Percentiles rank a stretch among this genome's conserved stretches.
Evolutionary conservation across 2,888 invertebrate species (phyloP).

Genomic region (Erannis defoliaria): DNA sequence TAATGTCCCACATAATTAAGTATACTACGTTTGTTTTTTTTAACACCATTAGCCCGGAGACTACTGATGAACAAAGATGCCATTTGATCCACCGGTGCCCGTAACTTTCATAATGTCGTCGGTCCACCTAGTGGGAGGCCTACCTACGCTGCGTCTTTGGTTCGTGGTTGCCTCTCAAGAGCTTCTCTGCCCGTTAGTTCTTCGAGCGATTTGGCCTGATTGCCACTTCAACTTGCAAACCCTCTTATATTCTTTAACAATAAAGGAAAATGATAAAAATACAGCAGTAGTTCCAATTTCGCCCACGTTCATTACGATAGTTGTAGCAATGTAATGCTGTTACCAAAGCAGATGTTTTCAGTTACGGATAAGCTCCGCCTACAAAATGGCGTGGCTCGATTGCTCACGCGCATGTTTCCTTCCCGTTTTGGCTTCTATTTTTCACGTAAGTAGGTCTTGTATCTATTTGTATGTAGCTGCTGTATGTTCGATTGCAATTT

Average conservation of each 20-base stretch:
- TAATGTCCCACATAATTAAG: no score
- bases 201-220: no score
- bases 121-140: neutral
- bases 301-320: slow-evolving; percentile 1
- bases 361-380: slow-evolving; percentile 66
- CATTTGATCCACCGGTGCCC: no score
- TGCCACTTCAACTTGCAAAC: no score
- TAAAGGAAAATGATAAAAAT: no score
- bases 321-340: slow-evolving; percentile 42
- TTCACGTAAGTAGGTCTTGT: neutral
- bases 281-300: neutral
- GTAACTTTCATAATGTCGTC: no score
- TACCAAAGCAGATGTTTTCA: slow-evolving; percentile 57
- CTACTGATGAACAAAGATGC: no score
- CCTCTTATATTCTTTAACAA: no score
- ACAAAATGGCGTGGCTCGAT: slow-evolving; percentile 75
- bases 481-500: neutral
- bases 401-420: slow-evolving; percentile 51
- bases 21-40: no score
- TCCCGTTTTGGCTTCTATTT: neutral
- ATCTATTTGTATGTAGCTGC: neutral
- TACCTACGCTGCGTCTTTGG: no score
- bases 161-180: neutral
- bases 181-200: no score
- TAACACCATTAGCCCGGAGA: no score